phyloP scores from a whole-genome alignment of 2,113 vertebrate species.

The Dasyprocta punctata region DNA sequence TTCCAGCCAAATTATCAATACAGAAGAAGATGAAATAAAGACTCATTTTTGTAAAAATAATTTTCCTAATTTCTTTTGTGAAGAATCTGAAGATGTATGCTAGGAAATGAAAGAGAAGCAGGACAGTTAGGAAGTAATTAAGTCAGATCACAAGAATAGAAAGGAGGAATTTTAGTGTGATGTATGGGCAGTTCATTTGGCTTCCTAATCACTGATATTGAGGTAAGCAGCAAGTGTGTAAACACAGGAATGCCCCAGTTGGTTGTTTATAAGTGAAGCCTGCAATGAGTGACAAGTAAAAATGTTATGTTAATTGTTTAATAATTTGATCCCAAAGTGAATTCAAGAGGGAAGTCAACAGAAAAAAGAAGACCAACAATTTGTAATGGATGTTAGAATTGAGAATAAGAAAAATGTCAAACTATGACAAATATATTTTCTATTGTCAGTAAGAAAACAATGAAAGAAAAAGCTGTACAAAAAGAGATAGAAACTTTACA shows the following conservation, averaged over 20 bases:
- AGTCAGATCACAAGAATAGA: background rate
- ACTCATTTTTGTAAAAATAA: background rate
- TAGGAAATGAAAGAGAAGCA: slow-evolving; percentile 1
- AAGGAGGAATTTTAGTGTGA: background rate
- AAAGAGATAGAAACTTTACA: background rate
- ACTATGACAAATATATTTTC: background rate
- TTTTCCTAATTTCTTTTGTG: slow-evolving; percentile 33
- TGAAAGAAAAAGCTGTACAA: background rate
- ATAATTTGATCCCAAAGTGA: background rate
- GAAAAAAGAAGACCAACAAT: background rate
- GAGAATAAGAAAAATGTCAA: slow-evolving; percentile 9
- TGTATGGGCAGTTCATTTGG: background rate
- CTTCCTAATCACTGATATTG: fast-evolving
- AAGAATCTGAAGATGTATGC: background rate
- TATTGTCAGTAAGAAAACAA: background rate
- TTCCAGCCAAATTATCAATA: background rate
- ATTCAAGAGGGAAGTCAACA: background rate
- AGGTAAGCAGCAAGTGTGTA: background rate
- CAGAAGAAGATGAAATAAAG: background rate
- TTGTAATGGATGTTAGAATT: background rate
- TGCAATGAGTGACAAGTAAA: background rate
- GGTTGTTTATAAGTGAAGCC: background rate
- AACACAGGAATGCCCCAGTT: background rate
- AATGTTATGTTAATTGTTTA: background rate
- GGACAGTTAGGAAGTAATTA: background rate